phyloP scores from a whole-genome alignment of 2,888 invertebrate genomes.

The Maniola hyperantus region DNA sequence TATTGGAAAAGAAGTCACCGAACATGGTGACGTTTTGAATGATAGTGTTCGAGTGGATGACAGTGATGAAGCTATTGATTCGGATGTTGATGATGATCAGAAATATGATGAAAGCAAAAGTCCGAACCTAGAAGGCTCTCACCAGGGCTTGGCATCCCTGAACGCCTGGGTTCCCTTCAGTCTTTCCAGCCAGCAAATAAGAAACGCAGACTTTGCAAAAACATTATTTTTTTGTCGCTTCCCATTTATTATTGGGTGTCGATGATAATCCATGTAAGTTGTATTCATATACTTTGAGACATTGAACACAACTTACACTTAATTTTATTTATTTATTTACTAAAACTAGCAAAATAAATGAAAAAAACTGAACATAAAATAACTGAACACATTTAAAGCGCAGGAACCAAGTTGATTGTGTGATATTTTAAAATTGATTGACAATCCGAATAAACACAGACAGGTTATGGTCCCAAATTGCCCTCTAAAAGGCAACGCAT shows the following conservation, averaged over 20 bases:
- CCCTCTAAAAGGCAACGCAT: slow-evolving; percentile 16
- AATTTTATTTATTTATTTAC: slow-evolving; percentile 38
- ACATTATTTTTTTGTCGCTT: slow-evolving; percentile 70
- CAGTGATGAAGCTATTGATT: slow-evolving; percentile 49
- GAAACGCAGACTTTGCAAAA: slow-evolving; percentile 81
- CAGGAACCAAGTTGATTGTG: slow-evolving; percentile 41
- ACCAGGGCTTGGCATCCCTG: slow-evolving; percentile 83
- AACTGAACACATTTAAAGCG: slow-evolving; percentile 57
- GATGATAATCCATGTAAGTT: slow-evolving; percentile 49
- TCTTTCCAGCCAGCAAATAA: slow-evolving; percentile 82
- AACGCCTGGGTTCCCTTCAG: slow-evolving; percentile 81
- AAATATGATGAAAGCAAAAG: slow-evolving; percentile 71
- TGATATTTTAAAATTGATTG: slow-evolving; percentile 1
- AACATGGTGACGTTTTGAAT: slow-evolving; percentile 39
- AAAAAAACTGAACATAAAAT: slow-evolving; percentile 39
- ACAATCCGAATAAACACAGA: slow-evolving; percentile 4
- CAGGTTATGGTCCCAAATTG: slow-evolving; percentile 17
- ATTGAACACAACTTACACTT: slow-evolving; percentile 48
- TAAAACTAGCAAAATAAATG: slow-evolving; percentile 40
- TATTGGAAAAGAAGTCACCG: slow-evolving; percentile 41
- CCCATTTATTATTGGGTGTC: slow-evolving; percentile 57
- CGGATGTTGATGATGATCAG: slow-evolving; percentile 53
- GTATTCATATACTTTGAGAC: slow-evolving; percentile 43
- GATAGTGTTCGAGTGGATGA: slow-evolving; percentile 39
- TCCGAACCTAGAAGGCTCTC: slow-evolving; percentile 82